These are phyloP conservation scores for Andrena cerasifolii DNA, from an alignment of 1,140 invertebrate species.

Conservation along the genomic window DNA sequence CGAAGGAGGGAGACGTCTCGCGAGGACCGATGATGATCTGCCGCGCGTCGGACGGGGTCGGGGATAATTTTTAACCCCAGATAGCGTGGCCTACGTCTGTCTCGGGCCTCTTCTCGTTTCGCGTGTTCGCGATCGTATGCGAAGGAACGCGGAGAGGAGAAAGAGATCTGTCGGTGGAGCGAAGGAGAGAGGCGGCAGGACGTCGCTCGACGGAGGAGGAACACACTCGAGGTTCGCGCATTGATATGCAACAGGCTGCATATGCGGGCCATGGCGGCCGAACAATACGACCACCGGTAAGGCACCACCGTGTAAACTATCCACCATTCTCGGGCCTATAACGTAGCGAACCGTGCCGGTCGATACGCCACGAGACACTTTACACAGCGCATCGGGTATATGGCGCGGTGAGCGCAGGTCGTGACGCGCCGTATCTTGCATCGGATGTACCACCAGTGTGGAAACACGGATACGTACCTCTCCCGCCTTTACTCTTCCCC, in stretches of 20 bases:
- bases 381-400: conserved; percentile 74
- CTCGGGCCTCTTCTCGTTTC: background rate
- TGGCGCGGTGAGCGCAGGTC: conserved; percentile 73
- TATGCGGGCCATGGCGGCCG: conserved; percentile 67
- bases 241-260: conserved; percentile 70
- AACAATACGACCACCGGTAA: conserved; percentile 75
- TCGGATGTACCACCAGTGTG: conserved; percentile 80
- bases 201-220: conserved; percentile 31
- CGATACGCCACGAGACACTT: conserved; percentile 66
- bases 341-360: conserved; percentile 57
- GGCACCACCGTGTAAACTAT: conserved; percentile 76
- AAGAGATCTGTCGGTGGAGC: too few species aligned
- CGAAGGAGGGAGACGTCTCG: conserved; percentile 21
- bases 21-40: conserved; percentile 6
- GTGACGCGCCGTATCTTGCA: conserved; percentile 80
- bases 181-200: background rate
- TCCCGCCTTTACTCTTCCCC: conserved; percentile 51
- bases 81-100: conserved; percentile 33
- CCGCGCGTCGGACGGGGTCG: conserved; percentile 35
- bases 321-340: conserved; percentile 61
- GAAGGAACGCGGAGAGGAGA: background rate
- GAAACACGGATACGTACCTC: conserved; percentile 79
- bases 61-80: conserved; percentile 49
- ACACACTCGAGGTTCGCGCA: conserved; percentile 57
- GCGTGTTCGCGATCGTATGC: background rate